A percentile compares a stretch with the other conserved stretches of the same genome.
Conservation (phyloP, 2,113 vertebrate genomes). For the Hemicordylus capensis region DNA sequence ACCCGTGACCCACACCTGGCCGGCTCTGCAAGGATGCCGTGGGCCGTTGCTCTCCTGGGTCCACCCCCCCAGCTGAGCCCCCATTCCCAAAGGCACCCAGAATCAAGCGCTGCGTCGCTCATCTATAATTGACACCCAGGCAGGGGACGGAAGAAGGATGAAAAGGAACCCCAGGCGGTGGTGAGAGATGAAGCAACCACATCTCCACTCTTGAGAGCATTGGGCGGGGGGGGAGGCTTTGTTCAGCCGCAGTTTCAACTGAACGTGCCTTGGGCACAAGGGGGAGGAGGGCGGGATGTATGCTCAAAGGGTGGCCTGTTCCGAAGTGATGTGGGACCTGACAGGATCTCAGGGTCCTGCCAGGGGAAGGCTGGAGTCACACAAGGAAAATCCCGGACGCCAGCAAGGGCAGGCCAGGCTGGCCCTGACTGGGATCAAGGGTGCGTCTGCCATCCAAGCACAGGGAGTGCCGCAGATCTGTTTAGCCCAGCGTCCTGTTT, state of each 20-base stretch:
- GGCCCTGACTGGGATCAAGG: no score
- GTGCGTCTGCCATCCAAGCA: no score
- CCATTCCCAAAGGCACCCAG: not conserved
- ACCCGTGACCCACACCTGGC: not conserved
- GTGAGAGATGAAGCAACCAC: no score
- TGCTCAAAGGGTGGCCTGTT: not conserved
- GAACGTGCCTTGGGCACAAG: not conserved
- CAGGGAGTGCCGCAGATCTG: no score
- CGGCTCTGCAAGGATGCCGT: not conserved
- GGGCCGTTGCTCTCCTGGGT: not conserved
- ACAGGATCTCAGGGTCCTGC: no score
- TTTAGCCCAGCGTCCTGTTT: no score
- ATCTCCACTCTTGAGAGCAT: not conserved
- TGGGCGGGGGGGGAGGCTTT: not conserved
- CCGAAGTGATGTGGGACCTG: not conserved
- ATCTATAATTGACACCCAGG: conserved; percentile 16
- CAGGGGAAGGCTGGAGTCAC: no score
- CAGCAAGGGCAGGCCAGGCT: not conserved
- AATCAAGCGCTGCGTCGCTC: not conserved
- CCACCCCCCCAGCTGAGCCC: not conserved
- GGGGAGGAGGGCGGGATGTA: not conserved
- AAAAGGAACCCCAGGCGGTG: not conserved
- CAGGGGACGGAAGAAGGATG: not conserved
- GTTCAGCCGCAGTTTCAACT: not conserved
- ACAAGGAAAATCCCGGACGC: not conserved